Conservation (phyloP, 2,797 vertebrate genomes). For the Anolis apletophallus region DNA sequence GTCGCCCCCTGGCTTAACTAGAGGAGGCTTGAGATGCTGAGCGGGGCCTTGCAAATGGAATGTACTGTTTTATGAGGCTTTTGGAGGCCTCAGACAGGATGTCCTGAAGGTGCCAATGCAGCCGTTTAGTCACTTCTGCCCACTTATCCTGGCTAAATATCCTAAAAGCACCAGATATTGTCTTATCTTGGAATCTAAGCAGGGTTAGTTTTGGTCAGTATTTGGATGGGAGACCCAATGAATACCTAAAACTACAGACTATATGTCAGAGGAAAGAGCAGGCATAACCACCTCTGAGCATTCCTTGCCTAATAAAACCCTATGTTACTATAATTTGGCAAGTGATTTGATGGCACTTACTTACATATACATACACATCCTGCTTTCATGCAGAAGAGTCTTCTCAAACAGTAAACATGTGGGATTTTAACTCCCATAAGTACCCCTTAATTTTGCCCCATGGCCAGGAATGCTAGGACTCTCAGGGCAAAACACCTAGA, state of each 20-base stretch:
- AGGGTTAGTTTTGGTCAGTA: no score
- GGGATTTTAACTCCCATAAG: background rate
- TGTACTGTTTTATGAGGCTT: slow-evolving; percentile 24
- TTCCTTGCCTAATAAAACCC: no score
- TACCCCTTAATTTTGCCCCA: background rate
- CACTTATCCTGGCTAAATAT: background rate
- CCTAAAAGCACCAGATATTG: no score
- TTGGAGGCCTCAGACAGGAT: slow-evolving; percentile 1
- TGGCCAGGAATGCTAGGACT: background rate
- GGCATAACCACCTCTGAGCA: no score
- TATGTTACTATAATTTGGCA: no score
- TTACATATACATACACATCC: background rate
- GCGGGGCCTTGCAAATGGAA: slow-evolving; percentile 28
- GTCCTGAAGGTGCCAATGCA: background rate
- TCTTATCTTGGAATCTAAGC: no score
- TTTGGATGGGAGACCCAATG: no score
- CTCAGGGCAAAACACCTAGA: background rate
- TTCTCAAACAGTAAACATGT: background rate
- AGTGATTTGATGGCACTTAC: background rate
- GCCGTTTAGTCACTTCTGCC: background rate
- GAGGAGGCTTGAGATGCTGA: slow-evolving; percentile 26
- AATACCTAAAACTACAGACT: no score
- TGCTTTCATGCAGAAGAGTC: background rate
- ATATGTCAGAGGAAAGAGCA: no score
- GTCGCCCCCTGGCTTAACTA: slow-evolving; percentile 35